Evolutionary conservation across 2,113 vertebrate species (phyloP).

Genomic region (Pelusios castaneus): DNA sequence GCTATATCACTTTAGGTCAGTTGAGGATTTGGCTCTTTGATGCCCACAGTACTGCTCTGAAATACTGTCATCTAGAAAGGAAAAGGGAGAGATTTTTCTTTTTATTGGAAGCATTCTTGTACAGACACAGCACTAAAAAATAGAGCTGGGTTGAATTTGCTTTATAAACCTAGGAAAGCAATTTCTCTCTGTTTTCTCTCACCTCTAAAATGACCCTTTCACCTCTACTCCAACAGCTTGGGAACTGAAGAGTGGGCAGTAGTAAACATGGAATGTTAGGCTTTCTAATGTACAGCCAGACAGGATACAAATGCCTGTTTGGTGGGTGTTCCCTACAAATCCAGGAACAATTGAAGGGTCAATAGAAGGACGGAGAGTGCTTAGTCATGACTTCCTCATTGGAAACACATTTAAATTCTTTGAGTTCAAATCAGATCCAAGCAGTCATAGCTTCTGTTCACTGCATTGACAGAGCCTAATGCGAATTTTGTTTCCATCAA

Average conservation of each 20-base stretch:
- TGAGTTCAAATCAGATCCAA: background rate
- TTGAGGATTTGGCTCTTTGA: background rate
- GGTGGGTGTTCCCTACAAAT: background rate
- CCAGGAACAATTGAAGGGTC: background rate
- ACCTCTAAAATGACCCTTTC: background rate
- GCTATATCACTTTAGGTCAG: background rate
- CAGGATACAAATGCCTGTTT: fast-evolving
- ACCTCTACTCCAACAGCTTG: background rate
- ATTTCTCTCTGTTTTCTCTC: background rate
- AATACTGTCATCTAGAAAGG: constrained; percentile 10
- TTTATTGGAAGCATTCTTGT: background rate
- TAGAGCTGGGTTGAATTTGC: background rate
- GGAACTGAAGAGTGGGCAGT: background rate
- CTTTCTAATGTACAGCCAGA: background rate
- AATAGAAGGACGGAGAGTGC: background rate
- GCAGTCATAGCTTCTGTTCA: background rate
- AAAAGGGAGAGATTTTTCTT: constrained; percentile 7
- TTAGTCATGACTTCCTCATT: background rate
- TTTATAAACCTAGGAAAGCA: background rate
- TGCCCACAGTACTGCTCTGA: background rate
- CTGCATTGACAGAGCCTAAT: background rate
- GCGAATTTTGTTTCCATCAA: background rate
- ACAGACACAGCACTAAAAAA: background rate
- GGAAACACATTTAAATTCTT: background rate
- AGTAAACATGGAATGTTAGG: background rate